phyloP scores from a whole-genome alignment of 2,888 invertebrate species.

The Lampropteryx suffumata region DNA sequence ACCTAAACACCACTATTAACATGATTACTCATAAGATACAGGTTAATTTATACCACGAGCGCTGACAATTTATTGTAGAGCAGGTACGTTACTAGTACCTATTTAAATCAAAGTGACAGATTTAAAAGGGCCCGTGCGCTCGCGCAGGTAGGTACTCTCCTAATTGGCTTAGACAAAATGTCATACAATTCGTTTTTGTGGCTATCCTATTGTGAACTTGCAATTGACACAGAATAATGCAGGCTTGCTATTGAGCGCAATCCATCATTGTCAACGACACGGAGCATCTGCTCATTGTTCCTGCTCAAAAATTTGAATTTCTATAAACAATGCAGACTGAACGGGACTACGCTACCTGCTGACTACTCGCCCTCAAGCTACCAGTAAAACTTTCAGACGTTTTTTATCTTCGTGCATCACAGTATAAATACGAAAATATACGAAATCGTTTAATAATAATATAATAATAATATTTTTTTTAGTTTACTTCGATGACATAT shows the following conservation, averaged over 20 bases:
- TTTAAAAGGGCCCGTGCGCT: slow-evolving; percentile 62
- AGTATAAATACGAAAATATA: too few relatives aligned
- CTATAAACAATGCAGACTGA: slow-evolving; percentile 57
- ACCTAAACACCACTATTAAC: too few relatives aligned
- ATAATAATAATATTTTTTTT: too few relatives aligned
- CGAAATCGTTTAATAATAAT: too few relatives aligned
- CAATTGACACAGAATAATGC: slow-evolving; percentile 26
- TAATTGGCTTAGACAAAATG: slow-evolving; percentile 59
- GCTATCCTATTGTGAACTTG: slow-evolving; percentile 59
- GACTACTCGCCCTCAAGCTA: too few relatives aligned
- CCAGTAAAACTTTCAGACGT: too few relatives aligned
- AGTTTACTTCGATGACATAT: too few relatives aligned
- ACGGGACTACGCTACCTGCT: slow-evolving; percentile 39
- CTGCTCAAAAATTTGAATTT: slow-evolving; percentile 76
- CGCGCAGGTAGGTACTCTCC: slow-evolving; percentile 58
- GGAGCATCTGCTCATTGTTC: slow-evolving; percentile 69
- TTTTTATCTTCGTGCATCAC: too few relatives aligned
- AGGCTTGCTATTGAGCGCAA: slow-evolving; percentile 46
- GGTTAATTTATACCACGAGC: too few relatives aligned
- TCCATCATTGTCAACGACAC: slow-evolving; percentile 69
- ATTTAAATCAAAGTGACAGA: slow-evolving; percentile 61
- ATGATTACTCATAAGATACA: too few relatives aligned
- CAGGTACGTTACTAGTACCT: slow-evolving; percentile 18
- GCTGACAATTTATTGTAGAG: slow-evolving; percentile 7
- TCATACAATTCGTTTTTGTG: slow-evolving; percentile 61